A percentile compares a stretch with the other conserved stretches of the same genome.
Conservation (phyloP, 2,797 vertebrate species). For the Nothura maculosa region DNA sequence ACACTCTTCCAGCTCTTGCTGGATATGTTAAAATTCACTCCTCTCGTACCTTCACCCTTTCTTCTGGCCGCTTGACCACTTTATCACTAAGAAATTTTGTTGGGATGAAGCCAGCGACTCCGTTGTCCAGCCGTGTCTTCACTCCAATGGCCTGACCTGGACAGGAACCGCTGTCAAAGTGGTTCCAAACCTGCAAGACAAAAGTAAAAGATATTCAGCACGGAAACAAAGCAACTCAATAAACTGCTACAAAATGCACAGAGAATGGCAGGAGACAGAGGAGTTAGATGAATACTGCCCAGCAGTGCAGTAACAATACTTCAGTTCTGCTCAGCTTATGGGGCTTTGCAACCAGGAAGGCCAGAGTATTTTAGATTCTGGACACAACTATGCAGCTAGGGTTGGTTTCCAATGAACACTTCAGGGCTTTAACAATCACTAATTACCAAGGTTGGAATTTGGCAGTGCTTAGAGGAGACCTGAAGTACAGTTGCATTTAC, state of each 20-base stretch:
- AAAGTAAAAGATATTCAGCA: not conserved
- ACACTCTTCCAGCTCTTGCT: not conserved
- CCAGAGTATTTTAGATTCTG: conserved; percentile 16
- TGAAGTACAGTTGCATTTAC: conserved; percentile 60
- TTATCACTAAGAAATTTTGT: conserved; percentile 99
- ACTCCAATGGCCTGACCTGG: conserved; percentile 98
- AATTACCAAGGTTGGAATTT: conserved; percentile 59
- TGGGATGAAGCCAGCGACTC: conserved; percentile 97
- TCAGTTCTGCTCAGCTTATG: not conserved
- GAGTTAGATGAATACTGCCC: not conserved
- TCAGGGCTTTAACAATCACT: not conserved
- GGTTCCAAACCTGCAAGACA: conserved; percentile 94
- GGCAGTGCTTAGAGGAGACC: conserved; percentile 19
- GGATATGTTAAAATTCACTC: not conserved
- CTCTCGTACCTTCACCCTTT: conserved; percentile 93
- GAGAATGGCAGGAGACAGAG: not conserved
- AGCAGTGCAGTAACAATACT: not conserved
- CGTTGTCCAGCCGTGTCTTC: conserved; percentile 94
- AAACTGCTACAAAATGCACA: not conserved
- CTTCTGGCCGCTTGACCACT: conserved; percentile 97
- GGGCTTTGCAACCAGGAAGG: not conserved
- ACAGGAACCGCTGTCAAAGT: conserved; percentile 98
- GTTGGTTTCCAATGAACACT: not conserved
- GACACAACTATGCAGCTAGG: not conserved
- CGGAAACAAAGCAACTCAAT: conserved; percentile 15